Evolutionary conservation across 2,797 vertebrate genomes (phyloP).

Genomic region (Pangasius sanitwongsei): DNA sequence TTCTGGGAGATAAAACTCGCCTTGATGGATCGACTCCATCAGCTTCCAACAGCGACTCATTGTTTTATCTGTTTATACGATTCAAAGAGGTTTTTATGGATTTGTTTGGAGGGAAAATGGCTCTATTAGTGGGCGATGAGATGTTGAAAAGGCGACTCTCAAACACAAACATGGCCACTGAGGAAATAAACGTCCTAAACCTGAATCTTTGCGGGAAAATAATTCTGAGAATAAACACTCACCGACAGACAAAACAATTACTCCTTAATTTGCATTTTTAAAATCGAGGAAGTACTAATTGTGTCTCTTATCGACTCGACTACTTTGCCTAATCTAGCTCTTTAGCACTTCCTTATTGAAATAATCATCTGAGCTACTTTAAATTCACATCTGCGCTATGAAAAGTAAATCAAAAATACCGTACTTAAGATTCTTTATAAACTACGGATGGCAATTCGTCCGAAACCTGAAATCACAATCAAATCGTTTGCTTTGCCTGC

Average conservation of each 20-base stretch:
- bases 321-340: constrained; percentile 54
- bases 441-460: neutral
- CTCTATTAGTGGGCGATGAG: neutral
- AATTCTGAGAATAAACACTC: neutral
- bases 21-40: constrained; percentile 21
- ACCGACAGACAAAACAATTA: neutral
- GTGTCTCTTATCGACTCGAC: constrained; percentile 33
- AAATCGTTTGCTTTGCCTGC: neutral
- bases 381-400: constrained; percentile 48
- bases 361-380: constrained; percentile 51
- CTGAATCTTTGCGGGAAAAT: neutral
- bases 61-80: constrained; percentile 14
- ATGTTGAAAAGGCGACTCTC: neutral
- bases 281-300: neutral
- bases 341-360: constrained; percentile 53
- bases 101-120: neutral
- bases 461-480: neutral
- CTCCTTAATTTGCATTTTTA: neutral
- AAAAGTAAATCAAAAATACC: constrained; percentile 43
- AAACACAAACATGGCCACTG: neutral
- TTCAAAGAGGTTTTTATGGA: constrained; percentile 4
- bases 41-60: neutral
- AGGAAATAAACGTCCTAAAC: neutral
- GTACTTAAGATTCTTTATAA: constrained; percentile 10
- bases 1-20: constrained; percentile 12